Percentiles rank a stretch among this genome's conserved stretches.
Evolutionary conservation across 2,113 vertebrate species (phyloP).

Genomic region (Epinephelus fuscoguttatus): DNA sequence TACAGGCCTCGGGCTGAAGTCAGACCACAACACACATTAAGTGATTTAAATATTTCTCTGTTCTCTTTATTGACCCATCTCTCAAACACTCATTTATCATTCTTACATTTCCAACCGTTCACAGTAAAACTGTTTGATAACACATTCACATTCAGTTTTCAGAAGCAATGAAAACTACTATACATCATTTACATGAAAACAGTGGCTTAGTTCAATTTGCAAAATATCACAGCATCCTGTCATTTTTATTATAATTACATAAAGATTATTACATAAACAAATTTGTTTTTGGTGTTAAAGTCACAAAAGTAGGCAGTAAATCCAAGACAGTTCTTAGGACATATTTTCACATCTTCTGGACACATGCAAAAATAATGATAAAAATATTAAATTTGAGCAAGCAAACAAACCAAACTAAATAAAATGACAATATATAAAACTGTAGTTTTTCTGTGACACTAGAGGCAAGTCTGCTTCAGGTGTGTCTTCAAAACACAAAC

Average conservation of each 20-base stretch:
- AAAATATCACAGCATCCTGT: slow-evolving; percentile 20
- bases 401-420: slow-evolving; percentile 1
- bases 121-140: slow-evolving; percentile 40
- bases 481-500: not conserved
- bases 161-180: slow-evolving; percentile 30
- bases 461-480: not conserved
- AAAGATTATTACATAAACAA: not conserved
- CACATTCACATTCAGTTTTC: slow-evolving; percentile 10
- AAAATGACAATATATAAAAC: slow-evolving; percentile 22
- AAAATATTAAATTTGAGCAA: slow-evolving; percentile 21
- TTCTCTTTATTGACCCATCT: slow-evolving; percentile 61
- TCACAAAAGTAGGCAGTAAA: slow-evolving; percentile 11
- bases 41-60: slow-evolving; percentile 6
- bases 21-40: not conserved
- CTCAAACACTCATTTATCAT: slow-evolving; percentile 9
- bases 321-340: not conserved
- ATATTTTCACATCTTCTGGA: slow-evolving; percentile 60
- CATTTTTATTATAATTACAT: slow-evolving; percentile 34
- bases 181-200: slow-evolving; percentile 20
- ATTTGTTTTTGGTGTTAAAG: slow-evolving; percentile 21
- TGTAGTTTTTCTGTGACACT: not conserved
- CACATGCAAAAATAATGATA: slow-evolving; percentile 1
- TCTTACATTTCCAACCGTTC: not conserved
- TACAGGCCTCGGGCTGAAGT: not conserved
- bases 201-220: slow-evolving; percentile 32